Percentiles rank a stretch among this genome's conserved stretches.
Evolutionary conservation across 2,113 vertebrate genomes (phyloP).

Genomic region (Petromus typicus): DNA sequence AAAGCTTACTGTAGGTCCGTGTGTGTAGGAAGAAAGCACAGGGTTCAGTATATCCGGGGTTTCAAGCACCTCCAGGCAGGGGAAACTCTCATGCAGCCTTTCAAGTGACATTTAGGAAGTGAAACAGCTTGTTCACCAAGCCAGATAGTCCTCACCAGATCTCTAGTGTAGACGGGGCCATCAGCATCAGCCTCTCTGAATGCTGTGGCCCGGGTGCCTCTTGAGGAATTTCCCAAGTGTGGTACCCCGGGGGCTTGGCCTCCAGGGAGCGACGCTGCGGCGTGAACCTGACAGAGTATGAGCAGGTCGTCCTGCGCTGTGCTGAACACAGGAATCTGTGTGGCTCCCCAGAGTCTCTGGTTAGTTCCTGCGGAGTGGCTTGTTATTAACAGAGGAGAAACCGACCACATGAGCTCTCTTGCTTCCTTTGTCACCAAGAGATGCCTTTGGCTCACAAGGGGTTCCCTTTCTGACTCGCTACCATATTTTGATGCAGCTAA

Average conservation of each 20-base stretch:
- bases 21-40: neutral
- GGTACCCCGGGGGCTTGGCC: neutral
- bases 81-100: neutral
- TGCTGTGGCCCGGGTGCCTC: accelerated
- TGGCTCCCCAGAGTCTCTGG: neutral
- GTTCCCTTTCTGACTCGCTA: neutral
- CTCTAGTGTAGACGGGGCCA: neutral
- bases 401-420: neutral
- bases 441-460: neutral
- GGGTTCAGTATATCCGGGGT: neutral
- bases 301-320: neutral
- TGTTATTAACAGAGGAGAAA: neutral
- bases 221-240: neutral
- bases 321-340: neutral
- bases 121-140: neutral
- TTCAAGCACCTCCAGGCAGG: neutral
- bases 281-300: neutral
- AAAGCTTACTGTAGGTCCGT: neutral
- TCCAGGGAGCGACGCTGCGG: neutral
- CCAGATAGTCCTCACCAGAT: neutral
- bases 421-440: neutral
- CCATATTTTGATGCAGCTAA: neutral
- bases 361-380: neutral
- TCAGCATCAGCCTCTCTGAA: neutral
- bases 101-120: slow-evolving; percentile 18